Evolutionary conservation across 2,113 vertebrate species (phyloP).

Genomic region (Malurus cyaneus): DNA sequence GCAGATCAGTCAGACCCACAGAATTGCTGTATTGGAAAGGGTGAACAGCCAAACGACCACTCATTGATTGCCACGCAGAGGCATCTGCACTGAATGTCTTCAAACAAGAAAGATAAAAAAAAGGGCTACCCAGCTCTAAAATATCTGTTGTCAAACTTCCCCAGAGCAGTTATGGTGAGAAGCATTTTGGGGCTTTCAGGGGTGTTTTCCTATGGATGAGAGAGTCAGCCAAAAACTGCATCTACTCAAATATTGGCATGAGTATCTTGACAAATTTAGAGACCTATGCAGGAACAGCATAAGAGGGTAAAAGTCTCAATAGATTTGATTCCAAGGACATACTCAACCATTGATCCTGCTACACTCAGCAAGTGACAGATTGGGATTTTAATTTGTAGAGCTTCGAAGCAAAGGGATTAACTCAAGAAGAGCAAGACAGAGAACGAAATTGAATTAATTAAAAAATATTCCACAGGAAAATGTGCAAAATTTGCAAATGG

Average conservation of each 20-base stretch:
- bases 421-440: not conserved
- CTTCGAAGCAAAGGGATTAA: not conserved
- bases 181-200: not conserved
- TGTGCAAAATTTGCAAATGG: not conserved
- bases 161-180: not conserved
- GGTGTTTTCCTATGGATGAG: not conserved
- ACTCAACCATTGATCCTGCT: not conserved
- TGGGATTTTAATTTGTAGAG: not conserved
- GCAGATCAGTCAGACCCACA: not conserved
- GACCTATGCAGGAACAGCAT: not conserved
- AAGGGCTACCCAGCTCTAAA: not conserved
- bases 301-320: not conserved
- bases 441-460: not conserved
- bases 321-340: not conserved
- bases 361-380: not conserved
- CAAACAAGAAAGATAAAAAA: not conserved
- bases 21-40: not conserved
- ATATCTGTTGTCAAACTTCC: not conserved
- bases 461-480: not conserved
- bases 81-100: not conserved
- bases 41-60: not conserved
- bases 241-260: not conserved
- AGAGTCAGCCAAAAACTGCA: not conserved
- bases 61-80: not conserved
- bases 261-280: not conserved